Base-by-base conservation (phyloP, 2,888 invertebrate genomes). In the Oligia latruncula region DNA sequence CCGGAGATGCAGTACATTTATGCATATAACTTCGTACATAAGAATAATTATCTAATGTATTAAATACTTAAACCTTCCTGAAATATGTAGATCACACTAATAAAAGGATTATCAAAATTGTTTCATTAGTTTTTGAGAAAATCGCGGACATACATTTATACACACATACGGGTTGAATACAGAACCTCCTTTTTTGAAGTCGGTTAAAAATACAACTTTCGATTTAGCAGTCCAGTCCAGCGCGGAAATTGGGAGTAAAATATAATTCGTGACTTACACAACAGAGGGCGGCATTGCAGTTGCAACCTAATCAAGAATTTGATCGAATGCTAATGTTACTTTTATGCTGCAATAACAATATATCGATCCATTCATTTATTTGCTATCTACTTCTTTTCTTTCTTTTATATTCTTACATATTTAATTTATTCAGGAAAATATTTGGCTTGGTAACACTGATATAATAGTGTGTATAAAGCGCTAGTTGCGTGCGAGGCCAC, bases 361-460 rank as follows among this genome's bases (percentile, higher is more conserved):
- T 9, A 46, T 9, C 1, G 15, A 20, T 5, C 17, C 1, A 49
- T 71, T 4, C 17, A 17, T 43, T 20, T 29, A 23, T 3, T 58
- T 64, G 23, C 9, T n/a, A 15, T 35, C 3, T 29, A 29, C 9
- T 52, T 43, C 11, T 60, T 60, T 60, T 64, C 4, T 60, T 58
- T 58, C 23, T 74, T 29, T 23, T 5, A 9, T 5, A 17, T 35
- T 60, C n/a, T 17, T 23, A 29, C 29, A 29, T 29, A 29, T 11
- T 65, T n/a, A 20, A 29, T 40, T 13, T 11, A 4, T 15, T 40
- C 6, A 29, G 2, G 43, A 35, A 11, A 58, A 49, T 71, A 58
- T 23, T 46, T 20, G 13, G 17, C 55, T 82, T 80, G 82, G 82
- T 62, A 85, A 82, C 85, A 85, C 82, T 71, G 35, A 49, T 3